A percentile compares a stretch with the other conserved stretches of the same genome.
These are phyloP conservation scores for Notocelia uddmanniana DNA, from an alignment of 2,888 invertebrate genomes.

Conservation along the genomic window DNA sequence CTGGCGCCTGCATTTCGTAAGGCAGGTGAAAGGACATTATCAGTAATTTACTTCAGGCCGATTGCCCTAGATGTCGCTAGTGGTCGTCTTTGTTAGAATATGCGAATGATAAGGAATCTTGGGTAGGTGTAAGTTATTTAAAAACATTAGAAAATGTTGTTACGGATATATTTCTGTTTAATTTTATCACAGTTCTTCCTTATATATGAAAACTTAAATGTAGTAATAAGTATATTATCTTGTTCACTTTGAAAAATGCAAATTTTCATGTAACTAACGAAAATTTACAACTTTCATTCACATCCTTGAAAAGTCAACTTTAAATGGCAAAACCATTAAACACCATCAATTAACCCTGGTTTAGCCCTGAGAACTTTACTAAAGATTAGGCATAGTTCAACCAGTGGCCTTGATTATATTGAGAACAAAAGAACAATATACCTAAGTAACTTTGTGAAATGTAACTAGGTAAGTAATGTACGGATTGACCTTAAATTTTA, in stretches of 20 bases:
- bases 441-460: background rate
- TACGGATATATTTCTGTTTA: conserved; percentile 60
- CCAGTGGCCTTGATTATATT: conserved; percentile 14
- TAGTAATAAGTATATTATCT: conserved; percentile 5
- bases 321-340: background rate
- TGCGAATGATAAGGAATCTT: background rate
- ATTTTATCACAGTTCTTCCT: conserved; percentile 69
- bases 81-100: background rate
- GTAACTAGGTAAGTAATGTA: background rate
- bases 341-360: background rate
- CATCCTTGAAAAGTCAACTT: background rate
- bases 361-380: background rate
- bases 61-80: background rate
- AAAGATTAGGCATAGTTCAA: conserved; percentile 1
- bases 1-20: too few relatives aligned
- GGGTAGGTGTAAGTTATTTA: conserved; percentile 48
- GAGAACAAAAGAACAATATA: conserved; percentile 30
- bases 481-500: conserved; percentile 22
- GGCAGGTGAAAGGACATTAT: too few relatives aligned
- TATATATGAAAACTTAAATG: conserved; percentile 54
- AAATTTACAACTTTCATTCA: conserved; percentile 63
- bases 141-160: conserved; percentile 48
- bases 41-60: too few relatives aligned
- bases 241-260: conserved; percentile 60
- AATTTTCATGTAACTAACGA: conserved; percentile 66